Evolutionary conservation across 2,888 invertebrate species (phyloP), one percentile per base, ranked within the genome.

Genomic region (Lobophora halterata): DNA sequence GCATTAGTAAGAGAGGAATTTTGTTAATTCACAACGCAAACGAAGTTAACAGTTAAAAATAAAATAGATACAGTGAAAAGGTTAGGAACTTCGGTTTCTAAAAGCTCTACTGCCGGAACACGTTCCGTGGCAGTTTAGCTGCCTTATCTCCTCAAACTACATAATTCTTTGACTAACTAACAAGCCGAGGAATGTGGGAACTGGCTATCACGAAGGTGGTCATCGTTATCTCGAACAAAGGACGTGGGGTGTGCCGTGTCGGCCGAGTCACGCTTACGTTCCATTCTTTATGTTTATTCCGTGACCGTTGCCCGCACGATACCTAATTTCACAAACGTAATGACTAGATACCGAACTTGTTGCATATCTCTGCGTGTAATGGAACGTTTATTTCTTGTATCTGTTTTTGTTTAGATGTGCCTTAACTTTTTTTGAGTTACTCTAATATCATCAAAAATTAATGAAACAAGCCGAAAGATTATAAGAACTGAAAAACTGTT

Each of bases 251-350:
- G 47, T 32, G 46, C 46, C 30, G 35, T 25, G 48, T 12, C 26
- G 12, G 16, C 7, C 26, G 26, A 41, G 28, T 33, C 36, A 42
- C 28, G 36, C 7, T 31, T 31, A 5, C 12, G 38, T 13, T 51
- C 41, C 46, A 35, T 45, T 55, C 45, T 45, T 53, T 52, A 51
- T 54, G 50, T 42, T 40, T 48, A 46, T 41, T 52, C 34, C 56
- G 52, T 56, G 54, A 52, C 50, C 43, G 25, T 19, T 21, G 31
- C 19, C 38, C 25, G 46, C 50, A 51, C 46, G 49, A 52, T 49
- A 47, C 42, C 42, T 54, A 47, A 51, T 56, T 52, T 52, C 43
- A 51, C 46, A 46, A 35, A 47, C 41, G 35, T 54, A 49, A 51
- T 49, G 41, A 51, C 32, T 30, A 48, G 49, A 49, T 47, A 39